These are phyloP conservation scores for Odocoileus hemionus DNA, from an alignment of 2,113 vertebrate genomes.

Conservation along the genomic window DNA sequence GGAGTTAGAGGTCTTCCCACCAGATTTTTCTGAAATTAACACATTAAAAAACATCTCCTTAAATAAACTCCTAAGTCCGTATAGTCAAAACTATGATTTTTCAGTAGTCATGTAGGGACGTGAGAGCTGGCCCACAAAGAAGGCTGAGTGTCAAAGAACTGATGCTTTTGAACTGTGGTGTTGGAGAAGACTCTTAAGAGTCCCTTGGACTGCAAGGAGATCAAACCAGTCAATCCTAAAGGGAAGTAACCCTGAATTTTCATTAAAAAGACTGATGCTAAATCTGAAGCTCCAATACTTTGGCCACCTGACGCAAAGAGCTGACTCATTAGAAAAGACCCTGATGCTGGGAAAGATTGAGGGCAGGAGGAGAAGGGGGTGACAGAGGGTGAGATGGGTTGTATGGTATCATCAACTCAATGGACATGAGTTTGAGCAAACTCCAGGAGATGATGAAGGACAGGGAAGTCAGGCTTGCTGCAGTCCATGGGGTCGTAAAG, in stretches of 20 bases:
- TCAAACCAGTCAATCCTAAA: neutral
- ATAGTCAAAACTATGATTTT: neutral
- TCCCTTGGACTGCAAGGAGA: neutral
- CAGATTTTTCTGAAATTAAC: neutral
- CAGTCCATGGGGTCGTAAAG: neutral
- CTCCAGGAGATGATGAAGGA: neutral
- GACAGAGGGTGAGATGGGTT: neutral
- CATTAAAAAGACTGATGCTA: neutral
- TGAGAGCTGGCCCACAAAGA: neutral
- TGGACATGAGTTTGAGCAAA: neutral
- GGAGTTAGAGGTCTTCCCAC: rapidly evolving
- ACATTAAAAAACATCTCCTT: neutral
- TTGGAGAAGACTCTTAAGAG: neutral
- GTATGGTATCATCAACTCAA: neutral
- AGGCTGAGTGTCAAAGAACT: neutral
- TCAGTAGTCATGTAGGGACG: neutral
- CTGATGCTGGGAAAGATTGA: neutral
- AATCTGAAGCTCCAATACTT: neutral
- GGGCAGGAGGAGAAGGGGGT: neutral
- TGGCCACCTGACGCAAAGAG: neutral
- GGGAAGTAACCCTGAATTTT: neutral
- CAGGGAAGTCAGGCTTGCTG: neutral
- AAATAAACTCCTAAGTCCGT: neutral
- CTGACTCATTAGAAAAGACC: neutral
- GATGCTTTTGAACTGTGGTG: neutral